Evolutionary conservation across 2,888 invertebrate species (phyloP), one percentile per base, ranked within the genome.

Genomic region (Machimus rusticus): DNA sequence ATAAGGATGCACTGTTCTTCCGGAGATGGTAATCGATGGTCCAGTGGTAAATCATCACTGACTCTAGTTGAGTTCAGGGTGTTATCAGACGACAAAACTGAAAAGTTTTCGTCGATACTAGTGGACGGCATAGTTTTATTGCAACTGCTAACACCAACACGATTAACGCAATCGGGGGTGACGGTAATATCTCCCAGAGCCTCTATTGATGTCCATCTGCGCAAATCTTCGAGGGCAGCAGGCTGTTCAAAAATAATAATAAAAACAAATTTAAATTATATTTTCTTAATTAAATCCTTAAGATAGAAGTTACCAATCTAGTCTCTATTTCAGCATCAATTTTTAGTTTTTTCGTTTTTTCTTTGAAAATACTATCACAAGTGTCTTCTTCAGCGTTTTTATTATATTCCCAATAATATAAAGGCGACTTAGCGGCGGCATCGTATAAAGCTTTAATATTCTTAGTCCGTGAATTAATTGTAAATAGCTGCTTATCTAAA

Each of bases 311-410:
- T 93, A 98, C 98, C 94, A 97, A 95, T 93, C 96, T 94, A 88
- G 97, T 97, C 93, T 98, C 98, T 91, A 98, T 98, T 92, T 97
- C 97, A 90, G 97, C 95, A 92, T 96, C 95, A 89, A 96, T 94
- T 91, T 94, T 95, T 90, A 96, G 94, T 90, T 94, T 94, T 90
- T 95, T 95, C 89, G 95, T 94, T 89, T 91, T 88, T 86, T 89
- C 89, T 89, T 90, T 90, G 89, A 74, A 46, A 16, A 55, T 31
- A 43, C 76, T 31, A 84, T 84, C 89, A 95, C 94, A 92, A 37
- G 19, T 28, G n/a, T 55, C 81, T 12, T 74, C 39, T 39, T 66
- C 79, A 74, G 23, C 43, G 6, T 34, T 51, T 37, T 74, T 85
- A 46, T 74, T 28, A 74, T 87, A 57, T 81, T 87, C 57, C 43